Evolutionary conservation across 53 echinoderm and acorn worm species (phyloP), one percentile per base, ranked within the genome.

Genomic region (Stichopus horrens): DNA sequence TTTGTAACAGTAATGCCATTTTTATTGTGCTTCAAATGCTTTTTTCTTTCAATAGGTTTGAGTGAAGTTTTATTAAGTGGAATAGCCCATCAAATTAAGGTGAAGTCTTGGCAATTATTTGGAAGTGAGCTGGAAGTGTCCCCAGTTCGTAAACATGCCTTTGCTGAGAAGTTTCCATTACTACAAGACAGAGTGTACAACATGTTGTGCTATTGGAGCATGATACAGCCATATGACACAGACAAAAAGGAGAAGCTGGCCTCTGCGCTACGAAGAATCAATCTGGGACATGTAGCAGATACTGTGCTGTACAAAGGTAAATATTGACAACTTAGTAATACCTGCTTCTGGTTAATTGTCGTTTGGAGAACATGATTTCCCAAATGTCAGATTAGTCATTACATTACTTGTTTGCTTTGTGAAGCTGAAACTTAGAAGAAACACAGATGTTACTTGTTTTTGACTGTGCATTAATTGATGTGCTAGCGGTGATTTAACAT

Each of bases 151-250:
- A 22, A 52, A 14, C 23, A 76, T 76, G 76, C 76, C 7, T 76
- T 76, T 76, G 20, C 23, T 7, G 52, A 52, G 37, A 76, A 76
- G 76, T 76, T 21, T 53, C 5, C 21, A 9, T 8, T 5, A 5
- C 53, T 76, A 10, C 9, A 22, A 6, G 76, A 21, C 52, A 76
- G 76, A 76, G 76, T 76, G 53, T 76, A 52, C 23, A 10, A 53
- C 53, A 53, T 76, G 76, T 14, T 76, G 76, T 21, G 16, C 22
- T 76, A 52, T 14, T 76, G 76, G 76, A 76, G 76, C 14, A 76
- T 76, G 76, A 76, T 53, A 23, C 53, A 51, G 13, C 76, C 76
- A 5, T 53, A 23, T 76, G 53, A 22, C n/a, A n/a, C n/a, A n/a
- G n/a, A n/a, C n/a, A n/a, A n/a, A n/a, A n/a, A n/a, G n/a, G n/a